These are phyloP conservation scores for Chondrosia reniformis DNA, from an alignment of 37 sponge, comb jelly and placozoan species.

Conservation along the genomic window DNA sequence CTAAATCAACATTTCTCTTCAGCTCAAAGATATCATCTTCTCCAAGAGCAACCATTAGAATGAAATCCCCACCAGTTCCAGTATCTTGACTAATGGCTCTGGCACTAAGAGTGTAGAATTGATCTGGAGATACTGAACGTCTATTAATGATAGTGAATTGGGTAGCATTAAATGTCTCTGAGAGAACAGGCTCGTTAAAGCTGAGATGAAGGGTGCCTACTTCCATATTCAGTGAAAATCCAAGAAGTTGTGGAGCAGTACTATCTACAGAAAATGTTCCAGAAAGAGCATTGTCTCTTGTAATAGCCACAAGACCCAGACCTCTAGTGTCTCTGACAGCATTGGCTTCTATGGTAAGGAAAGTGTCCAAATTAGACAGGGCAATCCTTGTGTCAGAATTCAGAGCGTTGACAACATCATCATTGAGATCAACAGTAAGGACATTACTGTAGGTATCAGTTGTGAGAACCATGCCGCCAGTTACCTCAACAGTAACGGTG, in stretches of 20 bases:
- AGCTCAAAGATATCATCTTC: constrained; percentile 37
- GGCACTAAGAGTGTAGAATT: constrained; percentile 17
- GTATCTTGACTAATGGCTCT: constrained; percentile 8
- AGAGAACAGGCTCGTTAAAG: constrained; percentile 76
- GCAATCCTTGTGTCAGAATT: constrained; percentile 57
- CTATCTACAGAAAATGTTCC: constrained; percentile 67
- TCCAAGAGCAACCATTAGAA: constrained; percentile 34
- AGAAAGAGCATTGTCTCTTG: constrained; percentile 58
- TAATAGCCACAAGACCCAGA: constrained; percentile 36
- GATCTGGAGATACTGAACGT: constrained; percentile 14
- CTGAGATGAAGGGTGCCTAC: constrained; percentile 41
- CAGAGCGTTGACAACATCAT: constrained; percentile 28
- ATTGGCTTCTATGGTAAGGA: constrained; percentile 46
- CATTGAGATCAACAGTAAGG: constrained; percentile 28
- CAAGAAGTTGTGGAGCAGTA: constrained; percentile 46
- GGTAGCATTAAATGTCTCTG: constrained; percentile 50
- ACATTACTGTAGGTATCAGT: constrained; percentile 29
- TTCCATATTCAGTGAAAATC: constrained; percentile 68
- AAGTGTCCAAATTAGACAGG: constrained; percentile 46
- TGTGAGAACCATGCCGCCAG: constrained; percentile 38
- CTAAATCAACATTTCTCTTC: constrained; percentile 38
- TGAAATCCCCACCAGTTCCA: constrained; percentile 30
- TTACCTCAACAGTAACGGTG: constrained; percentile 33
- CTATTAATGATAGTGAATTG: constrained; percentile 55
- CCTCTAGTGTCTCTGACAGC: constrained; percentile 48